These are phyloP conservation scores for Avahi laniger DNA, from an alignment of 2,797 vertebrate species.

Conservation along the genomic window DNA sequence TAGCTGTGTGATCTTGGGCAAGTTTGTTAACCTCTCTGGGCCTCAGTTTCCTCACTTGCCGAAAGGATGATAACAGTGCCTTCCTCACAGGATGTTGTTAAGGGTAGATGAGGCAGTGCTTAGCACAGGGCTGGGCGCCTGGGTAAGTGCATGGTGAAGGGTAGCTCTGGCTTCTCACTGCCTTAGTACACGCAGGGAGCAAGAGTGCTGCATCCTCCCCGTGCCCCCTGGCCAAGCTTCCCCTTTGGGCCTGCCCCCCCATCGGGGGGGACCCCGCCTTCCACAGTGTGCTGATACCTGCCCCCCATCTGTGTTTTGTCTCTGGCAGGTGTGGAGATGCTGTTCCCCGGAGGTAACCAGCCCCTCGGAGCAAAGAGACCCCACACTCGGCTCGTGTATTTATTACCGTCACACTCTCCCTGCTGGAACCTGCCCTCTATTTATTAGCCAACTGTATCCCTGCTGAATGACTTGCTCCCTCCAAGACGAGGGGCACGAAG, in stretches of 20 bases:
- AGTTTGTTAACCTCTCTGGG: conserved; percentile 5
- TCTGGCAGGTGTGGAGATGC: conserved; percentile 78
- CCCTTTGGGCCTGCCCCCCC: not conserved
- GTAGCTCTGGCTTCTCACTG: not conserved
- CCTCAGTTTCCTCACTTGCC: not conserved
- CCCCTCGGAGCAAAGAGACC: conserved; percentile 57
- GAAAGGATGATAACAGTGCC: not conserved
- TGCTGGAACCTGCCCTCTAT: conserved; percentile 68
- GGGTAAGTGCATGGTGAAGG: not conserved
- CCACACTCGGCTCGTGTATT: conserved; percentile 67
- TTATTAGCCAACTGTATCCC: conserved; percentile 72
- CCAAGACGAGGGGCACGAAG: conserved; percentile 44
- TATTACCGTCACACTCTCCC: conserved; percentile 73
- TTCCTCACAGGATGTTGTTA: not conserved
- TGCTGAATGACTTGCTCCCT: conserved; percentile 67
- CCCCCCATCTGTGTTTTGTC: not conserved
- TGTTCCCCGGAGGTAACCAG: conserved; percentile 77
- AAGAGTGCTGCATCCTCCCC: not conserved
- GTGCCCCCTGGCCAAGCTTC: not conserved
- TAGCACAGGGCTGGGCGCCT: not conserved
- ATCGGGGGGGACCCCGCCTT: not conserved
- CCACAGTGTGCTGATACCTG: not conserved
- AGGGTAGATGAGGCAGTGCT: not conserved
- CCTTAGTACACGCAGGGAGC: not conserved
- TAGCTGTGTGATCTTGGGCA: not conserved